Percentiles rank a stretch among this genome's conserved stretches.
Conservation (phyloP, 2,797 vertebrate genomes). For the Enteromius paludinosus region DNA sequence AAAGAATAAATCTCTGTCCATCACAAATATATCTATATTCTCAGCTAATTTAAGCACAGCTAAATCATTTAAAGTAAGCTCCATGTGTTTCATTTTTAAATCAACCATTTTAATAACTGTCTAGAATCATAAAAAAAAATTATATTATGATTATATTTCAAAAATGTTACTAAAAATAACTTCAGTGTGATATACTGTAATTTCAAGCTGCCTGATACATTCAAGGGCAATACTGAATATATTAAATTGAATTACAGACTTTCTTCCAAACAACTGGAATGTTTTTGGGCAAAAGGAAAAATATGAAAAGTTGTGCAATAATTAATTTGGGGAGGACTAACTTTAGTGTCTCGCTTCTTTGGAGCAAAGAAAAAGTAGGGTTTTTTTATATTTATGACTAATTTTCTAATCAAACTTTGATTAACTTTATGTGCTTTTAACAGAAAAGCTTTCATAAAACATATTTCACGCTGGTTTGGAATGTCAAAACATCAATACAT, state of each 20-base stretch:
- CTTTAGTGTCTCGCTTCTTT: not conserved
- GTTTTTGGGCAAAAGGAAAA: not conserved
- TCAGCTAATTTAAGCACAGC: conserved; percentile 7
- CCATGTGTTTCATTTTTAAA: not conserved
- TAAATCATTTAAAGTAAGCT: not conserved
- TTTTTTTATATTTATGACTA: no score
- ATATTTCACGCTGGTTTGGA: not conserved
- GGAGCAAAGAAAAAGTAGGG: not conserved
- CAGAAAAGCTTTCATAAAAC: not conserved
- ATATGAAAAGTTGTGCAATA: not conserved
- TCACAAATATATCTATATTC: not conserved
- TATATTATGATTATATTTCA: not conserved
- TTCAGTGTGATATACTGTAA: not conserved
- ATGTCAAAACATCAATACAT: not conserved
- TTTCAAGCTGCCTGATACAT: conserved; percentile 29
- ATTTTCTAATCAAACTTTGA: not conserved
- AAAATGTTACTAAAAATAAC: not conserved
- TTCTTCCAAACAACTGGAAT: conserved; percentile 17
- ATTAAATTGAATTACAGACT: not conserved
- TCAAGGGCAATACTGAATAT: not conserved
- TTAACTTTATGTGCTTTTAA: not conserved
- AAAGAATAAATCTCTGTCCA: not conserved
- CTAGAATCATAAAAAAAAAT: no score
- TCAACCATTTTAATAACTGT: not conserved
- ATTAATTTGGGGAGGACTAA: not conserved